Percentiles rank a stretch among this genome's conserved stretches.
These are phyloP conservation scores for Phylloscopus trochiloides DNA, from an alignment of 2,113 vertebrate genomes.

Conservation along the genomic window DNA sequence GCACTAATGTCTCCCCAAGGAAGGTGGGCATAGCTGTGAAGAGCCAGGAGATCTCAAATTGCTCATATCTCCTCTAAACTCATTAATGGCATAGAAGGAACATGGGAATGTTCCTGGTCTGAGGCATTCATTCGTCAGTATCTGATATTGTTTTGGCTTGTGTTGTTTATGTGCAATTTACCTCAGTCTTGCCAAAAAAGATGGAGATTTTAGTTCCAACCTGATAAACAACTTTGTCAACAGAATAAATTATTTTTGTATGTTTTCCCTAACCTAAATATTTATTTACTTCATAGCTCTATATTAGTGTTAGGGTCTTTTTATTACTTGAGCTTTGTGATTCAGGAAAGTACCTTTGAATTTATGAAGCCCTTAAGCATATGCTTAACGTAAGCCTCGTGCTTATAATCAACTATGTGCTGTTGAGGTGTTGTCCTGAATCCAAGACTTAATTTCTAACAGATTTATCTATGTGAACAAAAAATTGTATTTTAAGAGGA, in stretches of 20 bases:
- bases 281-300: not conserved
- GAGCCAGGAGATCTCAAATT: not conserved
- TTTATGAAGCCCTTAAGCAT: not conserved
- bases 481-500: constrained; percentile 7
- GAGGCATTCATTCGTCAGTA: not conserved
- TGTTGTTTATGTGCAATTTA: not conserved
- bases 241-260: not conserved
- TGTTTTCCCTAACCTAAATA: not conserved
- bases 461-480: not conserved
- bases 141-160: not conserved
- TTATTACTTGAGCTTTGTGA: not conserved
- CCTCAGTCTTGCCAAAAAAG: not conserved
- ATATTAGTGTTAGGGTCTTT: not conserved
- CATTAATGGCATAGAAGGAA: not conserved
- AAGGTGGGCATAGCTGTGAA: not conserved
- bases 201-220: not conserved
- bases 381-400: not conserved
- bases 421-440: not conserved
- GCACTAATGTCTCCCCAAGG: not conserved
- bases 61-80: not conserved
- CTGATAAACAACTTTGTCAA: not conserved
- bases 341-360: not conserved
- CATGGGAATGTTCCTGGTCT: not conserved
- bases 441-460: not conserved
- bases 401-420: not conserved